Base-by-base conservation (phyloP, 2,113 vertebrate species). In the Hippocampus zosterae region DNA sequence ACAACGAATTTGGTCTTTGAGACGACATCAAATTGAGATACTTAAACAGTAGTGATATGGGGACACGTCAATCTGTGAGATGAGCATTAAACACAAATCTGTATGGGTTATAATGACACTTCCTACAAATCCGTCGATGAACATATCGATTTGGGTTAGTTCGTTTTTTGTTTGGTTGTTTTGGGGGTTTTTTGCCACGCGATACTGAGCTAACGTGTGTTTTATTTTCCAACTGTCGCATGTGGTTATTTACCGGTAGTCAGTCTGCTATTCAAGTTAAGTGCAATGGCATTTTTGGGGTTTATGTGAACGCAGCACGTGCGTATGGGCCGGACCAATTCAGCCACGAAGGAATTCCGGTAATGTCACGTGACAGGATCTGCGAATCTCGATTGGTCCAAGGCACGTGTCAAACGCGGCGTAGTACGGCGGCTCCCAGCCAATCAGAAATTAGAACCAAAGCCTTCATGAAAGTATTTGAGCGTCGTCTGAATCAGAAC, bases 401-500 rank as follows among this genome's bases (percentile, higher is more conserved):
- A 95, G 95, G 95, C 95, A 97, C 95, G 95, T 96, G 95, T 96
- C 94, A 91, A 88, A 88, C 89, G 90, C 83, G 80, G 69, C 89
- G 85, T 90, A 90, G 88, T 84, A 82, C 83, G 48, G 88, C 84
- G 86, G 44, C 90, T 91, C 83, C 59, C 69, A 75, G 73, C 89
- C 89, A 93, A 94, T 96, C 94, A 94, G 91, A 95, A 95, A 95
- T 92, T 91, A 94, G 92, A 93, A 92, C 92, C 69, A 92, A 94
- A 94, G 93, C 91, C 88, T 87, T 92, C 92, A 92, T 91, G 91
- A 92, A 95, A 96, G 94, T 95, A 94, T 94, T 94, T 93, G 88
- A 87, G 92, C 92, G 80, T 87, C 87, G 88, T 89, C 88, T 87
- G 89, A 85, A 89, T 90, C 72, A 84, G 84, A 72, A 70, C 75